Evolutionary conservation across 2,797 vertebrate species (phyloP).

Genomic region (Eidolon dupreanum): DNA sequence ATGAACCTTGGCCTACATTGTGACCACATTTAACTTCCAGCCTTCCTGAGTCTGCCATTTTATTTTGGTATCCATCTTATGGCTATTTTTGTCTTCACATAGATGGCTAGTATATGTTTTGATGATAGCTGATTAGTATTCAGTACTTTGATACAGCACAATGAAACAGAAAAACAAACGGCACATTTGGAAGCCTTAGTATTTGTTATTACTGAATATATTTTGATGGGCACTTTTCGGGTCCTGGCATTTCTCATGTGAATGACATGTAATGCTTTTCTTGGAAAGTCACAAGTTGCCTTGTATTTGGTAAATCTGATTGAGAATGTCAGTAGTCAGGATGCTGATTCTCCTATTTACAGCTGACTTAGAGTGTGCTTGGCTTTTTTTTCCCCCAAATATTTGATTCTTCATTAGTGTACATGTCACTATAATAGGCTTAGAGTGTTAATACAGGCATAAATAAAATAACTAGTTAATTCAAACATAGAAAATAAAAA

Average conservation of each 20-base stretch:
- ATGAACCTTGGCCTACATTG: not conserved
- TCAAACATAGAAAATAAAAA: conserved; percentile 68
- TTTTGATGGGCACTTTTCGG: not conserved
- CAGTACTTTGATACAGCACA: not conserved
- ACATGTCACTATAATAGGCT: conserved; percentile 29
- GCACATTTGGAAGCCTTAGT: not conserved
- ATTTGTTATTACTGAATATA: not conserved
- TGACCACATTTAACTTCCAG: not conserved
- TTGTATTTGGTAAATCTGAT: not conserved
- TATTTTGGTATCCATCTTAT: not conserved
- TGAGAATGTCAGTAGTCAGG: not conserved
- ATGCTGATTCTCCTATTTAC: not conserved
- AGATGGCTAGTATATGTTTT: not conserved
- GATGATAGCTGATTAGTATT: not conserved
- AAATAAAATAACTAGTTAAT: conserved; percentile 66
- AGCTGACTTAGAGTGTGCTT: not conserved
- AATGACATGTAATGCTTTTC: not conserved
- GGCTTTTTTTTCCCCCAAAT: not conserved
- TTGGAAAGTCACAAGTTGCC: not conserved
- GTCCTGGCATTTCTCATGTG: not conserved
- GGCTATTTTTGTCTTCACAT: not conserved
- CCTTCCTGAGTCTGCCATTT: not conserved
- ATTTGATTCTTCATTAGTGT: conserved; percentile 65
- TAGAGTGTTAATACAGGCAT: conserved; percentile 63
- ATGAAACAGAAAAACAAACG: not conserved